phyloP scores from a whole-genome alignment of 1,140 invertebrate species.

The Bactericera cockerelli region DNA sequence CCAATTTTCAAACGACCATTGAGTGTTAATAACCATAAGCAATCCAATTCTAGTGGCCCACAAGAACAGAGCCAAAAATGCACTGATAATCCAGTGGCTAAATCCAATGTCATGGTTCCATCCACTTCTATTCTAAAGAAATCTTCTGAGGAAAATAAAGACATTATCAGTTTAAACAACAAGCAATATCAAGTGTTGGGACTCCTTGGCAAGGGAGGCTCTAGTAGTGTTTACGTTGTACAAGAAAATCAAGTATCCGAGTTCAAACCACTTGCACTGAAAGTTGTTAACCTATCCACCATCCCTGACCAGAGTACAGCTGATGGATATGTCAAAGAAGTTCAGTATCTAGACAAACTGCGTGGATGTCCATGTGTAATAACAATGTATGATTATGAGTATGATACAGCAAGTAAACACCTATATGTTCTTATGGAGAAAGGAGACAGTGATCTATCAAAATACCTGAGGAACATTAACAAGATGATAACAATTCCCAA shows the following conservation, averaged over 20 bases:
- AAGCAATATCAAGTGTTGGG: conserved; percentile 21
- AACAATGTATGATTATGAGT: conserved; percentile 62
- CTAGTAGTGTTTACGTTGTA: conserved; percentile 24
- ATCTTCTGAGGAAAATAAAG: conserved; percentile 8
- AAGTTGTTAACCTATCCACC: conserved; percentile 43
- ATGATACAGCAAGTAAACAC: conserved; percentile 37
- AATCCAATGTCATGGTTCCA: background rate
- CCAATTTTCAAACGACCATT: background rate
- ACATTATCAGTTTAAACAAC: conserved; percentile 18
- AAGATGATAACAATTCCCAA: conserved; percentile 40
- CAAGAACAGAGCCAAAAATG: background rate
- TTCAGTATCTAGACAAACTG: conserved; percentile 63
- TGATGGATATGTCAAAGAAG: conserved; percentile 79
- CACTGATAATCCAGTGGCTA: too few relatives aligned
- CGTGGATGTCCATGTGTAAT: conserved; percentile 72
- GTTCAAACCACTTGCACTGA: conserved; percentile 20
- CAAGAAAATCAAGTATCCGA: background rate
- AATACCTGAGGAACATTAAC: conserved; percentile 46
- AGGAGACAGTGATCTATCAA: conserved; percentile 76
- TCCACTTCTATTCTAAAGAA: background rate
- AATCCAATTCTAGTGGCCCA: background rate
- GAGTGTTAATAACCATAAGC: background rate
- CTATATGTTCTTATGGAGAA: conserved; percentile 83
- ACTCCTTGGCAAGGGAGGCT: conserved; percentile 23
- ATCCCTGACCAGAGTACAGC: conserved; percentile 47